Base-by-base conservation (phyloP, 2,888 invertebrate genomes). In the Sisyra nigra region DNA sequence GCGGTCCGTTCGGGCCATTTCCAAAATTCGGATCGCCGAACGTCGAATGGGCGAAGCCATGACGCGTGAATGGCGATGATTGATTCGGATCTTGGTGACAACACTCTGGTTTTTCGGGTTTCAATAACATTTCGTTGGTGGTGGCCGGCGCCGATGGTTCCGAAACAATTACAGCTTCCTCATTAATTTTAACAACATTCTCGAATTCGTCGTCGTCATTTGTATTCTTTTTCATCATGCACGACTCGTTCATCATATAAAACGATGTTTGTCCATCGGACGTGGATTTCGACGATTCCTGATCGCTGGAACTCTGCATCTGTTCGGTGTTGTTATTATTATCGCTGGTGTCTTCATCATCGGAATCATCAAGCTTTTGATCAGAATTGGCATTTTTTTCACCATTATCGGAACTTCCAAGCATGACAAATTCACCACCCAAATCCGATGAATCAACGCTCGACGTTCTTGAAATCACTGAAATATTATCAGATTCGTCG, bases 401-500 rank as follows among this genome's bases (percentile, higher is more conserved):
- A 42, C 41, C 29, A 44, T 46, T 36, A 42, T 42, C 9, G 40
- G 57, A 56, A 40, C 55, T 52, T 7, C 55, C 53, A 36, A 60
- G 54, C 19, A 60, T 51, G 7, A 60, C 59, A 46, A 56, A 60
- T 42, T 57, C 57, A 18, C 54, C 53, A 39, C 51, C 53, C 2
- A 46, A 46, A 18, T 53, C 54, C 8, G 52, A 47, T 2, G 55
- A 52, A 14, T 49, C 50, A 33, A 52, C 51, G 40, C 53, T 53
- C 3, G 52, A 52, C 2, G 49, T 48, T 8, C 53, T 48, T 2
- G 58, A 59, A 18, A 56, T 49, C 10, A 60, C 50, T 43, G 59
- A 60, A 24, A 59, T 54, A 44, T 58, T 59, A 44, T 61, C 60
- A 29, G 57, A 55, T 47, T 60, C 58, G 2, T 24, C 24, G 24